Percentiles rank a stretch among this genome's conserved stretches.
Conservation (phyloP, 2,113 vertebrate genomes). For the Rhineura floridana region DNA sequence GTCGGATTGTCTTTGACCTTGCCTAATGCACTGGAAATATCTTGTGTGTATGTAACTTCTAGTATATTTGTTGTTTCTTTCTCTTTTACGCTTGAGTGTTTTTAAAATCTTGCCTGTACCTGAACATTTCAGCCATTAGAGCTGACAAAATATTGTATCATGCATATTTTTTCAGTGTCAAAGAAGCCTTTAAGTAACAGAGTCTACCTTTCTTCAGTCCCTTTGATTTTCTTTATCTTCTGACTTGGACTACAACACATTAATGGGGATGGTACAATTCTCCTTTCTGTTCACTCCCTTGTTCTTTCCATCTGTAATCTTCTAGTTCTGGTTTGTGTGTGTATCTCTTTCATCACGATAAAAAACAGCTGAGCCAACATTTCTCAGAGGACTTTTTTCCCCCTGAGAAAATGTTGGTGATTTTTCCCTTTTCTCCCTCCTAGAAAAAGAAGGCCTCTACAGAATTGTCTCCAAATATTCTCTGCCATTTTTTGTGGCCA, state of each 20-base stretch:
- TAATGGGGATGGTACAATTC: neutral
- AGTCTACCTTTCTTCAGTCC: neutral
- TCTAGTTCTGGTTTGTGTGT: neutral
- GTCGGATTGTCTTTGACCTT: conserved; percentile 48
- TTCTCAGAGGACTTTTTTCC: too few species aligned
- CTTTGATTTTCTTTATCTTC: neutral
- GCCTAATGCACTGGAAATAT: conserved; percentile 12
- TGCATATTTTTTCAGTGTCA: neutral
- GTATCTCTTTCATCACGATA: neutral
- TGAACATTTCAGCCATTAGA: conserved; percentile 17
- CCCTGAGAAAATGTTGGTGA: too few species aligned
- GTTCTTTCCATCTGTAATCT: neutral
- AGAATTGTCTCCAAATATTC: too few species aligned
- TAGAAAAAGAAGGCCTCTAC: too few species aligned
- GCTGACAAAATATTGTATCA: neutral
- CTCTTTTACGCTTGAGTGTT: conserved; percentile 34
- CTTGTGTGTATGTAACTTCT: neutral
- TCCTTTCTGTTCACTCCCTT: neutral
- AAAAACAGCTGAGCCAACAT: too few species aligned
- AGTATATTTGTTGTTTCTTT: neutral
- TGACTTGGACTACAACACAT: neutral
- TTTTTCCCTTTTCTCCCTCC: too few species aligned
- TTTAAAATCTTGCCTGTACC: neutral
- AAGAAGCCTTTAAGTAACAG: neutral
- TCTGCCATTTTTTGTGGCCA: too few species aligned